Percentiles rank a stretch among this genome's conserved stretches.
phyloP scores from a whole-genome alignment of 2,797 vertebrate species.

The Masticophis lateralis region DNA sequence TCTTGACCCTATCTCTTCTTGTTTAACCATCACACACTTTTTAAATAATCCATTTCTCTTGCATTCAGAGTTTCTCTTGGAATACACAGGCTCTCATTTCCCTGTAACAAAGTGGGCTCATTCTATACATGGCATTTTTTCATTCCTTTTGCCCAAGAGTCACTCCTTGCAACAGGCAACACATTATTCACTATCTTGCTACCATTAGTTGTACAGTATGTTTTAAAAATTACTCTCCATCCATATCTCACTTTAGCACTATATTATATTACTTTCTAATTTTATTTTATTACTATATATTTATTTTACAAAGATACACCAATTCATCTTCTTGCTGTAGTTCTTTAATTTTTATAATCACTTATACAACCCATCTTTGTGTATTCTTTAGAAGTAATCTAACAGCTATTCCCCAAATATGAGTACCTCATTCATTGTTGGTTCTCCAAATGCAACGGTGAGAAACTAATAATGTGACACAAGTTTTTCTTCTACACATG shows the following conservation, averaged over 20 bases:
- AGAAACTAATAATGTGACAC: background rate
- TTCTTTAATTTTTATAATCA: background rate
- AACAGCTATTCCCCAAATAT: background rate
- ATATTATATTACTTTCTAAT: background rate
- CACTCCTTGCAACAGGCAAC: background rate
- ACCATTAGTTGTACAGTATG: background rate
- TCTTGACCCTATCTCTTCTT: background rate
- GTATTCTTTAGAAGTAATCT: background rate
- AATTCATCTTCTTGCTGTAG: background rate
- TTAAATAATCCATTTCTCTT: background rate
- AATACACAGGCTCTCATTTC: background rate
- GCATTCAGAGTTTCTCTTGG: background rate
- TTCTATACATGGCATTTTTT: background rate
- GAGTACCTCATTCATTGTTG: background rate
- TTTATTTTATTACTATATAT: background rate
- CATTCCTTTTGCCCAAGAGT: background rate
- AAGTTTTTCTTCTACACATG: background rate
- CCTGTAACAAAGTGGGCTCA: background rate
- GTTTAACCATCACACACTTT: background rate
- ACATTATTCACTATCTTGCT: background rate
- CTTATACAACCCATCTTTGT: background rate
- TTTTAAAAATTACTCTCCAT: background rate
- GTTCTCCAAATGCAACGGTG: background rate
- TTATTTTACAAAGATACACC: background rate
- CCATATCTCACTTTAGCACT: background rate